Percentiles rank a stretch among this genome's conserved stretches.
Conservation (phyloP, 2,888 invertebrate genomes). For the Chrysolina americana region DNA sequence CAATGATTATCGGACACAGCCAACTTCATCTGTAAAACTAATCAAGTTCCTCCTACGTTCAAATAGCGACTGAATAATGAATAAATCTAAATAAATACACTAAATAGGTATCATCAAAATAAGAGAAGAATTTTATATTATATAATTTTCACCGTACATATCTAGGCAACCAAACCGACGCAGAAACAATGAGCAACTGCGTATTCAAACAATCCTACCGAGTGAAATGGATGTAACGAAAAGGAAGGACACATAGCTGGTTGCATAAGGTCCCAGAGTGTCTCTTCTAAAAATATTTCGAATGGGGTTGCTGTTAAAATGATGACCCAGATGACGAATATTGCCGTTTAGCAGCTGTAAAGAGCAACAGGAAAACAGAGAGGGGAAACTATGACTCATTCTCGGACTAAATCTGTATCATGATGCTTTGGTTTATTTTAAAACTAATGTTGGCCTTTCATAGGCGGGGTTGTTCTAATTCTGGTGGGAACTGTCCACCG, state of each 20-base stretch:
- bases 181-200: constrained; percentile 6
- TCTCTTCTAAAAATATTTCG: constrained; percentile 49
- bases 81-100: neutral
- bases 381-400: constrained; percentile 55
- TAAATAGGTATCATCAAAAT: too few relatives aligned
- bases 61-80: neutral
- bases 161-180: constrained; percentile 19
- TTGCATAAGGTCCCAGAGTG: constrained; percentile 31
- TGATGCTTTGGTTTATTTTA: constrained; percentile 54
- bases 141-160: constrained; percentile 19
- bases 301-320: constrained; percentile 50
- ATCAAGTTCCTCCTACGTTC: too few relatives aligned
- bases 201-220: neutral
- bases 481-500: neutral
- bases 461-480: constrained; percentile 18
- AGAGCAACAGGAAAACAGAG: constrained; percentile 54
- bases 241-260: constrained; percentile 19
- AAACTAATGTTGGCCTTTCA: constrained; percentile 35
- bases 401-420: constrained; percentile 55
- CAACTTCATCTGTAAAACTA: too few relatives aligned
- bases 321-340: constrained; percentile 56
- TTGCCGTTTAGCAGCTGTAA: constrained; percentile 46
- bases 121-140: neutral
- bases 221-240: neutral
- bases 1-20: too few relatives aligned